Percentiles rank a stretch among this genome's conserved stretches.
phyloP scores from a whole-genome alignment of 2,888 invertebrate species.

The Orthosia gothica region DNA sequence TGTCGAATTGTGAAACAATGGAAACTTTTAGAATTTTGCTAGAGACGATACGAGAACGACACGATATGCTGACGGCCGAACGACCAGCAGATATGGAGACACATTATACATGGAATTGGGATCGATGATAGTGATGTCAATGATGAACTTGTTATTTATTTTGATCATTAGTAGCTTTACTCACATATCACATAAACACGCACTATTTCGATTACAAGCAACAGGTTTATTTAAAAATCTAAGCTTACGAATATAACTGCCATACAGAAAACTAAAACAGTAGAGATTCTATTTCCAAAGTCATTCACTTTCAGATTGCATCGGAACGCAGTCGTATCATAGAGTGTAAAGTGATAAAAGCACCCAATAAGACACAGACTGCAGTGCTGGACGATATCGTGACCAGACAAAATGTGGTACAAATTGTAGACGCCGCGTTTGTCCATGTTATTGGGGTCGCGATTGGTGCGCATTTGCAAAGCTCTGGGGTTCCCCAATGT shows the following conservation, averaged over 20 bases:
- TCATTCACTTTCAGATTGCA: not conserved
- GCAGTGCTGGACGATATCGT: slow-evolving; percentile 69
- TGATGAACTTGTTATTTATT: not conserved
- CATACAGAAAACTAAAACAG: not conserved
- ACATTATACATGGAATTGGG: not conserved
- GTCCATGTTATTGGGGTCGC: slow-evolving; percentile 58
- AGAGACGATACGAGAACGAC: slow-evolving; percentile 42
- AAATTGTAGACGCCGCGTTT: slow-evolving; percentile 71
- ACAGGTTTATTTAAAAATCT: not conserved
- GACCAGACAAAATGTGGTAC: slow-evolving; percentile 72
- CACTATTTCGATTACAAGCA: not conserved
- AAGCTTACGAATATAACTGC: not conserved
- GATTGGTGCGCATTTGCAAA: slow-evolving; percentile 40
- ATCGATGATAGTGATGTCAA: not conserved
- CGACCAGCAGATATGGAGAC: not conserved
- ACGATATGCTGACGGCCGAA: slow-evolving; percentile 13
- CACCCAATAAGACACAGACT: slow-evolving; percentile 55
- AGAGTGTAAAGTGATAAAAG: slow-evolving; percentile 42
- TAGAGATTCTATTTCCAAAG: not conserved
- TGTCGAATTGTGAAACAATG: slow-evolving; percentile 71
- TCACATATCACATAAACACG: not conserved
- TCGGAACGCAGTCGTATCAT: slow-evolving; percentile 29
- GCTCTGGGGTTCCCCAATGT: slow-evolving; percentile 13
- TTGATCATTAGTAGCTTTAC: not conserved
- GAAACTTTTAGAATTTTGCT: slow-evolving; percentile 45